These are phyloP conservation scores for Phaethon lepturus DNA, from an alignment of 2,113 vertebrate genomes.

Conservation along the genomic window DNA sequence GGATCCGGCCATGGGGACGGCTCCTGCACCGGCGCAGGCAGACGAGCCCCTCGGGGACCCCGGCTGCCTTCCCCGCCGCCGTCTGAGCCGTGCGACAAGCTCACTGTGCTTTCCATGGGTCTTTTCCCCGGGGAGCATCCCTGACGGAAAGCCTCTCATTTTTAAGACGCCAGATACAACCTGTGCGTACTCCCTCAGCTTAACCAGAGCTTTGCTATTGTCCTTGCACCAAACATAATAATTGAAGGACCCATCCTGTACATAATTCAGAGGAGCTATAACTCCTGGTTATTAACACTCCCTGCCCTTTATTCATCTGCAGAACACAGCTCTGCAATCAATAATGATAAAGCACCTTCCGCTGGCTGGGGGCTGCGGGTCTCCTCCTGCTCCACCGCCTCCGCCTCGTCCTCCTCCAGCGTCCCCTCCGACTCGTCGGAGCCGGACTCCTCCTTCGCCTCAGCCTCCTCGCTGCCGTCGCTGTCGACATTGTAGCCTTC, in stretches of 20 bases:
- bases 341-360: slow-evolving; percentile 77
- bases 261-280: neutral
- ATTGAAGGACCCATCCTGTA: neutral
- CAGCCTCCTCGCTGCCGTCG: slow-evolving; percentile 85
- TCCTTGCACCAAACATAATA: neutral
- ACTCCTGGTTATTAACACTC: slow-evolving; percentile 50
- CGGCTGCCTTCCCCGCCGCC: accelerated
- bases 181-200: neutral
- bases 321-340: slow-evolving; percentile 14
- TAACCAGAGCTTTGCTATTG: neutral
- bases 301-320: slow-evolving; percentile 23
- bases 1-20: accelerated
- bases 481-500: slow-evolving; percentile 91
- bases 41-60: neutral
- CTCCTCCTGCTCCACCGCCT: slow-evolving; percentile 73
- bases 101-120: neutral
- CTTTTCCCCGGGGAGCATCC: neutral
- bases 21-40: neutral
- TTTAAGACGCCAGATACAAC: neutral
- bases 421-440: slow-evolving; percentile 80
- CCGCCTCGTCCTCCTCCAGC: slow-evolving; percentile 77
- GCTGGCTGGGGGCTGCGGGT: slow-evolving; percentile 48
- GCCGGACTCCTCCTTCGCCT: slow-evolving; percentile 82
- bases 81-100: accelerated
- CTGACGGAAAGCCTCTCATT: slow-evolving; percentile 34